A percentile compares a stretch with the other conserved stretches of the same genome.
Evolutionary conservation across 2,888 invertebrate species (phyloP).

Genomic region (Dryadula phaetusa): DNA sequence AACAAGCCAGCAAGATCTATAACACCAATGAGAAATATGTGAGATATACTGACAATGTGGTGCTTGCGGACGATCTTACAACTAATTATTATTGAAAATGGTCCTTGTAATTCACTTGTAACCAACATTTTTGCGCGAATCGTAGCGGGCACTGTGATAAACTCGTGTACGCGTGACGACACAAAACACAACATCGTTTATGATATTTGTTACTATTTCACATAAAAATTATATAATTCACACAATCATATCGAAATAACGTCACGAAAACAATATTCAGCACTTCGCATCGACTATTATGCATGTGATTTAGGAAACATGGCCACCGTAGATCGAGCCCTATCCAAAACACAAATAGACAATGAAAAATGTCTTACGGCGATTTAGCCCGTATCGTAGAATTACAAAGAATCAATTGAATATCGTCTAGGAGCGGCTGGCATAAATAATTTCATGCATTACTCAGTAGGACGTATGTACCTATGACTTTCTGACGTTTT

Average conservation of each 20-base stretch:
- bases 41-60: constrained; percentile 76
- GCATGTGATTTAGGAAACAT: constrained; percentile 83
- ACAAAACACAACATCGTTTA: constrained; percentile 62
- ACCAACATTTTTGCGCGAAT: constrained; percentile 80
- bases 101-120: constrained; percentile 82
- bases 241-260: constrained; percentile 65
- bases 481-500: constrained; percentile 84
- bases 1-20: constrained; percentile 90
- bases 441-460: constrained; percentile 81
- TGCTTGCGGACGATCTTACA: constrained; percentile 74
- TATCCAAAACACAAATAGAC: constrained; percentile 78
- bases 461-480: constrained; percentile 81
- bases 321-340: constrained; percentile 76
- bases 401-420: constrained; percentile 75
- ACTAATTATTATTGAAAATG: constrained; percentile 72
- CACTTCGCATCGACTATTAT: constrained; percentile 68
- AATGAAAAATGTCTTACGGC: constrained; percentile 69
- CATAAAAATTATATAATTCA: constrained; percentile 76
- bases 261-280: constrained; percentile 65
- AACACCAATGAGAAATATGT: constrained; percentile 84
- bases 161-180: constrained; percentile 60
- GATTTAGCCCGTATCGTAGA: constrained; percentile 62
- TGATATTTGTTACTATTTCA: constrained; percentile 58
- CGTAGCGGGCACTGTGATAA: constrained; percentile 62
- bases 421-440: constrained; percentile 72